phyloP scores from a whole-genome alignment of 1,140 invertebrate genomes.

The Drosophila sucinea region DNA sequence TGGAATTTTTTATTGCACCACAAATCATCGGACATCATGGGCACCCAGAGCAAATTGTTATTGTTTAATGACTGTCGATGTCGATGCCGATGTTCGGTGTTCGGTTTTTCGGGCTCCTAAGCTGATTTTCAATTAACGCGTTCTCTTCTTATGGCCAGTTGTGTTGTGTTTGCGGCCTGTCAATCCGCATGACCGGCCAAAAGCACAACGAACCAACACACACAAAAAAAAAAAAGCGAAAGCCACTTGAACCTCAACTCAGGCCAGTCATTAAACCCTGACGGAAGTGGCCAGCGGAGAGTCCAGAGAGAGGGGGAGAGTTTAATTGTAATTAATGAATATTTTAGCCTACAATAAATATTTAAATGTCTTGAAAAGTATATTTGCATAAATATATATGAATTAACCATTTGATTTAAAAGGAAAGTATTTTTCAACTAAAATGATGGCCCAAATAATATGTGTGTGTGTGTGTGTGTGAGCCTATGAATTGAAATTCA shows the following conservation, averaged over 20 bases:
- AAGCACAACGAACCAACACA: constrained; percentile 24
- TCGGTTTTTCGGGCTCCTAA: constrained; percentile 27
- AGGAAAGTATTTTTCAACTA: background rate
- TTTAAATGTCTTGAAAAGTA: background rate
- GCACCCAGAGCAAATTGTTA: constrained; percentile 38
- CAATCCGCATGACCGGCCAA: constrained; percentile 39
- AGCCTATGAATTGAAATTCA: no score
- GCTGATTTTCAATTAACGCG: constrained; percentile 75
- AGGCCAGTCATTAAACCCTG: constrained; percentile 3
- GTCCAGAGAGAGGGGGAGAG: background rate
- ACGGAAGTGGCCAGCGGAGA: background rate
- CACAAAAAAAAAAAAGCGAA: constrained; percentile 36
- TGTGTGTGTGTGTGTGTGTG: no score
- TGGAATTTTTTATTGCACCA: constrained; percentile 72
- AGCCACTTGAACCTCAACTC: constrained; percentile 26
- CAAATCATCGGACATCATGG: constrained; percentile 55
- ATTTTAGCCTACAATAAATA: constrained; percentile 4
- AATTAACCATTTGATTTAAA: background rate
- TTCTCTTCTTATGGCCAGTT: constrained; percentile 22
- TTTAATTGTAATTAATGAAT: constrained; percentile 12
- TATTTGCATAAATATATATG: background rate
- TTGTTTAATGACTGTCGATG: constrained; percentile 73
- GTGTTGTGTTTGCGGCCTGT: constrained; percentile 23
- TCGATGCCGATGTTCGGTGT: constrained; percentile 51
- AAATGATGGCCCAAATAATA: no score